phyloP scores from a whole-genome alignment of 2,113 vertebrate genomes.

The Lophotis ruficrista region DNA sequence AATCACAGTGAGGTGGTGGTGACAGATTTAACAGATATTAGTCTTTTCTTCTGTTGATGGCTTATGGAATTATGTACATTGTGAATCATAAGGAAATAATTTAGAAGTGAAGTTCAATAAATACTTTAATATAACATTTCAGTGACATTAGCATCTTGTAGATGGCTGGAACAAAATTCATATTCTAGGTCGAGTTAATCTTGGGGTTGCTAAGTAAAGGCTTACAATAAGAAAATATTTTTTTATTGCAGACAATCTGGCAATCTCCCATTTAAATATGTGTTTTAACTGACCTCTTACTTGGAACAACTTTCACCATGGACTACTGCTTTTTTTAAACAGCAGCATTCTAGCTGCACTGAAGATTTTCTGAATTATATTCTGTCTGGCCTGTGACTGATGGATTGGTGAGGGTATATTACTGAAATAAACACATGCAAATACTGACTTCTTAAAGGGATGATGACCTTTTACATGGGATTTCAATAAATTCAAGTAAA shows the following conservation, averaged over 20 bases:
- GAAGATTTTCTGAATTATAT: neutral
- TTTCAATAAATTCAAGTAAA: conserved; percentile 1
- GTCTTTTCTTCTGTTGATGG: neutral
- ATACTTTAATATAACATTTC: neutral
- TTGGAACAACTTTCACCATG: neutral
- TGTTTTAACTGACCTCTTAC: neutral
- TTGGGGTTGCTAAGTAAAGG: neutral
- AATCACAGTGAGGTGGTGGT: neutral
- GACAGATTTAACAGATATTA: neutral
- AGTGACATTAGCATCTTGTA: neutral
- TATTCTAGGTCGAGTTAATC: neutral
- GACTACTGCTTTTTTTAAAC: neutral
- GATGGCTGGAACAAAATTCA: neutral
- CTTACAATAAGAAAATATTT: neutral
- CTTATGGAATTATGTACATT: neutral
- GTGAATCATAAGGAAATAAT: neutral
- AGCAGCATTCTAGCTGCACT: neutral
- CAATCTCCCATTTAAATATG: neutral
- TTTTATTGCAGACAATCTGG: neutral
- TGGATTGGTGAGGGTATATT: neutral
- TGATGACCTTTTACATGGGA: conserved; percentile 1
- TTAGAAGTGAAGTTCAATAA: neutral
- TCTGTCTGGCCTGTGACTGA: neutral
- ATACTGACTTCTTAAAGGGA: neutral
- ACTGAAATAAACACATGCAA: neutral